Evolutionary conservation across 2,888 invertebrate genomes (phyloP).

Genomic region (Eupithecia subumbrata): DNA sequence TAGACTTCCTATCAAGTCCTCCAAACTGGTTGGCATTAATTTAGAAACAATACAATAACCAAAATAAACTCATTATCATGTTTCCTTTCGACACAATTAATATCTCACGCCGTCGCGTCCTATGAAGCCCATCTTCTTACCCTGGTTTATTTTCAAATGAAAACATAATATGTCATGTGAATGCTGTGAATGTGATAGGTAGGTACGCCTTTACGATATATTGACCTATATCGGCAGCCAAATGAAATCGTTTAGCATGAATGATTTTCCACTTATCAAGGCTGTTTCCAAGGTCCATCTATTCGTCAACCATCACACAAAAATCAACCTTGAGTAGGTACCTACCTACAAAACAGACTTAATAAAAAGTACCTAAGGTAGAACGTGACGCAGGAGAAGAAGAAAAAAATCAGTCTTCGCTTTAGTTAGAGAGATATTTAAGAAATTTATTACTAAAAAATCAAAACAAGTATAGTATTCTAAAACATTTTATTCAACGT

Average conservation of each 20-base stretch:
- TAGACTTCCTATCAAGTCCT: not conserved
- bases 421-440: no score
- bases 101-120: not conserved
- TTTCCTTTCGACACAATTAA: not conserved
- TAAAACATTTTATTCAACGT: not conserved
- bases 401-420: no score
- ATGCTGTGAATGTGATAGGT: no score
- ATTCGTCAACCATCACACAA: not conserved
- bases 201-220: not conserved
- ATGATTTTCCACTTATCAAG: constrained; percentile 4
- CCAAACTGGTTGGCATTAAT: not conserved
- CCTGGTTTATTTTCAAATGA: not conserved
- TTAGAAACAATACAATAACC: not conserved
- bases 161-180: not conserved
- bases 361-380: not conserved
- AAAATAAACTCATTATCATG: not conserved
- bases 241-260: constrained; percentile 9
- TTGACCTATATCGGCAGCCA: not conserved
- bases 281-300: constrained; percentile 3
- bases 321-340: not conserved
- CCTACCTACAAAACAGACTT: not conserved
- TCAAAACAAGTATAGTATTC: no score
- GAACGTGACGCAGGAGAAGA: not conserved
- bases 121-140: not conserved
- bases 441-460: no score